Base-by-base conservation (phyloP, 2,797 vertebrate genomes). In the Avahi laniger region DNA sequence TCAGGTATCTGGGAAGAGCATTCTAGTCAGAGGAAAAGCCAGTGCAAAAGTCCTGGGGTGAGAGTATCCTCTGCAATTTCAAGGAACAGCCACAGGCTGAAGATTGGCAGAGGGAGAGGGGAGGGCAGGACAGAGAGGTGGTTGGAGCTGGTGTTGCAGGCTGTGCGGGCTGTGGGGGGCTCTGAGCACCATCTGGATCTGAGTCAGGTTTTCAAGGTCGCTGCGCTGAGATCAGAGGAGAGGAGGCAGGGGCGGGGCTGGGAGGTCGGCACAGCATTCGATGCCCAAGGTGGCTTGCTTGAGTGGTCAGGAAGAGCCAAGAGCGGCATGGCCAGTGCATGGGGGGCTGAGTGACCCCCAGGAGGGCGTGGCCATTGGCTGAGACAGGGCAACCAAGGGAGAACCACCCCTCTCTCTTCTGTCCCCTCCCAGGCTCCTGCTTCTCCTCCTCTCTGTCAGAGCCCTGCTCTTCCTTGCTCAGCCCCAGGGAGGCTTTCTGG, bases 141-240 rank as follows among this genome's bases (percentile, higher is more conserved):
- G 30, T 35, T 22, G 30, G 48, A 41, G 73, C 9, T 1, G 7
- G 28, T 3, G 15, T 46, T 20, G 22, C 15, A 6, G 65, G 35
- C 46, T n/a, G 35, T 22, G 17, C 2, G 0, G 22, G 33, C 67
- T 1, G 0, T 4, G 59, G 69, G 48, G 26, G 35, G 5, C 9
- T 33, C 41, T 5, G 81, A 35, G 38, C 46, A 30, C 1, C 5
- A 4, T 63, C 41, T 35, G 54, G 7, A 11, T 63, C 30, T 41
- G 54, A 41, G 28, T 52, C 22, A 2, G 24, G 46, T 75, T 57
- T 82, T 67, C 6, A 14, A 26, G n/a, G 83, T n/a, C 8, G 1
- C 28, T 41, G 59, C 4, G 4, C 5, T 43, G 46, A 81, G 50
- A 35, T 18, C 54, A 46, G 28, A 26, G 6, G 48, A 63, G 48